Conservation (phyloP, 2,113 vertebrate genomes). For the Phalacrocorax carbo region DNA sequence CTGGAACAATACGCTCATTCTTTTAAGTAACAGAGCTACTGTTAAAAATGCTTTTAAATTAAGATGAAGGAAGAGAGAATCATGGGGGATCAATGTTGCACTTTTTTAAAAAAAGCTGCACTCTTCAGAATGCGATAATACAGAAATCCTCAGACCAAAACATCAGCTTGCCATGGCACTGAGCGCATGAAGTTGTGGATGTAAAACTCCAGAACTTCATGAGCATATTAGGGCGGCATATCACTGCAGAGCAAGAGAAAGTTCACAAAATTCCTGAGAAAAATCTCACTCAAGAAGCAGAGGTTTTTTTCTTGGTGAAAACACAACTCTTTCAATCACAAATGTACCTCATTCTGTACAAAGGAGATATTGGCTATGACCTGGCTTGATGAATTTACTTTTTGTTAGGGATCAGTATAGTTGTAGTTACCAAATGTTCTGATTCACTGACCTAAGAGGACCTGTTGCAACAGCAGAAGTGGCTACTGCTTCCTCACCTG, state of each 20-base stretch:
- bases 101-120: not conserved
- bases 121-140: not conserved
- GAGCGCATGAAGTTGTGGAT: not conserved
- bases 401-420: not conserved
- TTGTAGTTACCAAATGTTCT: not conserved
- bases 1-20: not conserved
- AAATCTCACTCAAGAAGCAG: not conserved
- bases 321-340: not conserved
- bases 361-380: not conserved
- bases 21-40: not conserved
- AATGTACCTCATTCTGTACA: not conserved
- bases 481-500: not conserved
- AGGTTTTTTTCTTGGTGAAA: not conserved
- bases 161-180: not conserved
- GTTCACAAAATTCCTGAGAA: not conserved
- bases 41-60: not conserved
- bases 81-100: not conserved
- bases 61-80: not conserved
- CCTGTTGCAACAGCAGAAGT: not conserved
- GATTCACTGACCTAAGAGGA: not conserved
- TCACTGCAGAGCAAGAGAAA: not conserved
- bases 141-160: not conserved
- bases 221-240: not conserved
- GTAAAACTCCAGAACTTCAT: not conserved
- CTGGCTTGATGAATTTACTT: not conserved